Percentiles rank a stretch among this genome's conserved stretches.
These are phyloP conservation scores for Diprion similis DNA, from an alignment of 1,140 invertebrate genomes.

Conservation along the genomic window DNA sequence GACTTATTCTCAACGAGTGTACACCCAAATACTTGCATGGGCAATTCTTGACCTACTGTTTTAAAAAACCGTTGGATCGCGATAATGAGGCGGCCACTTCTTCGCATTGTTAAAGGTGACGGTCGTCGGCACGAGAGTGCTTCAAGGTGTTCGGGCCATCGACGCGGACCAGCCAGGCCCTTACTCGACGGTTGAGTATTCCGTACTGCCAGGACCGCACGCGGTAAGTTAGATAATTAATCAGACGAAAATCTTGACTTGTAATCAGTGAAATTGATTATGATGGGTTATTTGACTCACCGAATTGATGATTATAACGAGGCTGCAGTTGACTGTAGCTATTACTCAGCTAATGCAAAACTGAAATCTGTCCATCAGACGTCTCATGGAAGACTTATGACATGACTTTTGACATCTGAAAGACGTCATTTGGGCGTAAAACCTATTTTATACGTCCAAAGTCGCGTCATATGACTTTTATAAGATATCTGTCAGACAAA, in stretches of 20 bases:
- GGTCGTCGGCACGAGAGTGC: conserved; percentile 79
- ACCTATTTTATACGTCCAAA: too few relatives aligned
- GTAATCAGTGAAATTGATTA: neutral
- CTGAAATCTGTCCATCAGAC: too few relatives aligned
- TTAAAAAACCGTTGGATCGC: too few relatives aligned
- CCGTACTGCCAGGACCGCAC: conserved; percentile 78
- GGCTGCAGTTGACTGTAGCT: too few relatives aligned
- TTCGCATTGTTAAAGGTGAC: conserved; percentile 66
- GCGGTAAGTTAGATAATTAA: conserved; percentile 63
- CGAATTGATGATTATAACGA: too few relatives aligned
- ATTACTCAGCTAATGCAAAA: too few relatives aligned
- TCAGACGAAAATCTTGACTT: neutral
- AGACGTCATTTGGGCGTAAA: too few relatives aligned
- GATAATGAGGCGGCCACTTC: neutral
- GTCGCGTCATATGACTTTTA: too few relatives aligned
- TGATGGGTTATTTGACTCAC: neutral
- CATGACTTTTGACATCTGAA: too few relatives aligned
- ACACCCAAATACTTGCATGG: conserved; percentile 13
- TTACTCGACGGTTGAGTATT: conserved; percentile 88
- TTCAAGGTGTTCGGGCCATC: conserved; percentile 77
- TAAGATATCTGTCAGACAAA: too few relatives aligned
- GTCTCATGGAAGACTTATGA: too few relatives aligned
- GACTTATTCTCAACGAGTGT: too few relatives aligned
- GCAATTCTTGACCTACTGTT: conserved; percentile 8
- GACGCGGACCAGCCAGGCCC: conserved; percentile 90